phyloP scores from a whole-genome alignment of 2,888 invertebrate species.

The Incurvaria masculella region DNA sequence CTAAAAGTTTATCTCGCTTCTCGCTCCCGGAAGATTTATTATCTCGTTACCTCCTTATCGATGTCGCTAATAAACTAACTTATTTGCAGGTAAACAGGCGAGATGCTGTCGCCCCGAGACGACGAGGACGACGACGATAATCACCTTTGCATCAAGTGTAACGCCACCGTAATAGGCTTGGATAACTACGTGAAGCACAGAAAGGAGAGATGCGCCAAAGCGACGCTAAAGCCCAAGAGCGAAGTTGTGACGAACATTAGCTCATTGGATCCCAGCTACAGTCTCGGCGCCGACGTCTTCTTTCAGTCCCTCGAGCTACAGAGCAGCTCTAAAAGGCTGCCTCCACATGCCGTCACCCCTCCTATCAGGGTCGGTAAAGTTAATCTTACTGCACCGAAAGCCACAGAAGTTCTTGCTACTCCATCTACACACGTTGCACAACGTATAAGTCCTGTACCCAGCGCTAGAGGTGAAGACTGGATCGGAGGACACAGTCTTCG shows the following conservation, averaged over 20 bases:
- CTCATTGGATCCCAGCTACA: conserved; percentile 48
- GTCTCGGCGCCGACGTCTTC: conserved; percentile 78
- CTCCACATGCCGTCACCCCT: conserved; percentile 48
- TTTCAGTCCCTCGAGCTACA: conserved; percentile 80
- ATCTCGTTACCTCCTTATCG: conserved; percentile 17
- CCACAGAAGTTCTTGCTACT: conserved; percentile 24
- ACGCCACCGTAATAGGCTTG: conserved; percentile 77
- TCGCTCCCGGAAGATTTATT: conserved; percentile 16
- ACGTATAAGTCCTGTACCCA: conserved; percentile 39
- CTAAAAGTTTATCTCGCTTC: conserved; percentile 13
- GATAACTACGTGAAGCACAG: conserved; percentile 84
- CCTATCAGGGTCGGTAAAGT: conserved; percentile 40
- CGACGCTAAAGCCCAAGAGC: conserved; percentile 21
- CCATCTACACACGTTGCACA: conserved; percentile 36
- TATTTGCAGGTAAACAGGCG: conserved; percentile 12
- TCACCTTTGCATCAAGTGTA: conserved; percentile 87
- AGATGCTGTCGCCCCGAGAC: conserved; percentile 47
- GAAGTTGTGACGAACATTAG: conserved; percentile 31
- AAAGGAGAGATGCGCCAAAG: conserved; percentile 63
- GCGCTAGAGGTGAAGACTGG: conserved; percentile 56
- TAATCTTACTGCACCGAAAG: conserved; percentile 30
- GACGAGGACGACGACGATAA: conserved; percentile 76
- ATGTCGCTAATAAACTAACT: conserved; percentile 13
- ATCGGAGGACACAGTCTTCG: conserved; percentile 58
- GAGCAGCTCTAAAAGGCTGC: conserved; percentile 64